phyloP scores from a whole-genome alignment of 1,140 invertebrate genomes.

The Apolygus lucorum region DNA sequence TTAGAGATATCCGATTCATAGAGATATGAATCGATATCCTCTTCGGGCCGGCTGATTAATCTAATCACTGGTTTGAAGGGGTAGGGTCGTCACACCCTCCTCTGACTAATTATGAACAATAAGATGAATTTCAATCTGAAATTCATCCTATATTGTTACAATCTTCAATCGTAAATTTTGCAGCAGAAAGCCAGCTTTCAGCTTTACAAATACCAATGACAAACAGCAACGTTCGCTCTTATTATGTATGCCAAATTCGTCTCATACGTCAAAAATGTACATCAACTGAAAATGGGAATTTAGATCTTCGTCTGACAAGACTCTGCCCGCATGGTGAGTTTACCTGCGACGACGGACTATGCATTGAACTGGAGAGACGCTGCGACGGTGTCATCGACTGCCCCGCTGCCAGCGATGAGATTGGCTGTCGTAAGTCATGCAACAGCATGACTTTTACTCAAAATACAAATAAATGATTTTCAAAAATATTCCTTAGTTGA shows the following conservation, averaged over 20 bases:
- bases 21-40: too few species aligned
- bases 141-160: not conserved
- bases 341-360: constrained; percentile 41
- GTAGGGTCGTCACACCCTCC: too few species aligned
- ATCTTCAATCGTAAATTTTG: too few species aligned
- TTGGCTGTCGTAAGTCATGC: constrained; percentile 32
- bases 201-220: not conserved
- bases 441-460: too few species aligned
- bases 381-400: constrained; percentile 25
- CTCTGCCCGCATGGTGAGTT: constrained; percentile 39
- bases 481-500: not conserved
- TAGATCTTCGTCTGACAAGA: constrained; percentile 4
- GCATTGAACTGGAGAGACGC: constrained; percentile 28
- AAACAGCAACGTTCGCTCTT: not conserved
- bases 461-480: too few species aligned
- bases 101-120: too few species aligned
- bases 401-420: constrained; percentile 37
- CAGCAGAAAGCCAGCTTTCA: not conserved
- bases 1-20: too few species aligned
- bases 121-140: not conserved
- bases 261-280: too few species aligned
- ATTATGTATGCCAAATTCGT: not conserved
- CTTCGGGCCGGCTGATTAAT: too few species aligned
- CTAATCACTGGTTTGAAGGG: too few species aligned
- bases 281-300: not conserved